Evolutionary conservation across 2,888 invertebrate species (phyloP).

Genomic region (Mesorhabditis spiculigera): DNA sequence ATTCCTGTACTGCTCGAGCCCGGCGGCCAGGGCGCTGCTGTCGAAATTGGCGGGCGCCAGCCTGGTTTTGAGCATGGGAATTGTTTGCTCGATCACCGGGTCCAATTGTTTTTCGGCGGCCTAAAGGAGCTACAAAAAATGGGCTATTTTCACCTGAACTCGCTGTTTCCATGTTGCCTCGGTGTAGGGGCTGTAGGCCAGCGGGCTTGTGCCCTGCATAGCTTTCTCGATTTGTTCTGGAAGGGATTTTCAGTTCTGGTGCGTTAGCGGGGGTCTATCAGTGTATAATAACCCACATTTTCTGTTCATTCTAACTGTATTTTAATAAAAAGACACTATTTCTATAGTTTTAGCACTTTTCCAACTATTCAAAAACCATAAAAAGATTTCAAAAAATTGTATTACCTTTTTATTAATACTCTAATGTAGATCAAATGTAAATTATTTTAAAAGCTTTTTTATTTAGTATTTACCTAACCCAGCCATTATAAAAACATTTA

Average conservation of each 20-base stretch:
- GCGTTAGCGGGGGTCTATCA: too few relatives aligned
- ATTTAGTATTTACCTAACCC: too few relatives aligned
- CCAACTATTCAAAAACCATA: too few relatives aligned
- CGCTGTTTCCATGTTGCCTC: slow-evolving; percentile 72
- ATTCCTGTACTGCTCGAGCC: slow-evolving; percentile 83
- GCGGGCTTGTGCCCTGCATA: slow-evolving; percentile 38
- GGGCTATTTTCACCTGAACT: slow-evolving; percentile 60
- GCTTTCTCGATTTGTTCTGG: slow-evolving; percentile 37
- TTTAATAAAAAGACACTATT: too few relatives aligned
- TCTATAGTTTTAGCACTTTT: too few relatives aligned
- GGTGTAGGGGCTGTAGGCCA: slow-evolving; percentile 70
- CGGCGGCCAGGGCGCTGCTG: slow-evolving; percentile 70
- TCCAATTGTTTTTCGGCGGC: slow-evolving; percentile 68
- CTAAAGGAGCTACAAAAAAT: slow-evolving; percentile 9
- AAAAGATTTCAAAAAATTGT: too few relatives aligned
- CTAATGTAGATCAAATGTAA: too few relatives aligned
- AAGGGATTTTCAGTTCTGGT: not conserved
- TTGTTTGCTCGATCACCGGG: slow-evolving; percentile 77
- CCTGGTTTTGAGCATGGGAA: slow-evolving; percentile 74
- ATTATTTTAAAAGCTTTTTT: too few relatives aligned
- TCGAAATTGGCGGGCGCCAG: slow-evolving; percentile 70
- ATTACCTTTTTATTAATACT: too few relatives aligned
- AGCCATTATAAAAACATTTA: too few relatives aligned
- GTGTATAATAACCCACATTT: not conserved
- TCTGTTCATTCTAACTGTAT: too few relatives aligned